Evolutionary conservation across 2,113 vertebrate species (phyloP).

Genomic region (Ictalurus punctatus): DNA sequence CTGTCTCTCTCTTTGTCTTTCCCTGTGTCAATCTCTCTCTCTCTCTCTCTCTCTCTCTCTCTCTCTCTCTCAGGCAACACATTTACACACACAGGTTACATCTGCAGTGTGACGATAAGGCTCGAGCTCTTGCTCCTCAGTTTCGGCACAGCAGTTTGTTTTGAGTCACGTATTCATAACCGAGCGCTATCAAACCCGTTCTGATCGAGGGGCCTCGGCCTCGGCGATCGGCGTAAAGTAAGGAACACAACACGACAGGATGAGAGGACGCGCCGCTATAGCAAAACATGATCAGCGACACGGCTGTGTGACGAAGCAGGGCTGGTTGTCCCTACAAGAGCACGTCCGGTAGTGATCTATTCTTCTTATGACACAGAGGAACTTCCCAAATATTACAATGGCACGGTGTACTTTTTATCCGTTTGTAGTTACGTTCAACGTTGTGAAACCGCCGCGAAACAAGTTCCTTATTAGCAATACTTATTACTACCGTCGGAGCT

Average conservation of each 20-base stretch:
- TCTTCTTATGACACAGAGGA: not conserved
- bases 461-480: no score
- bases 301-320: not conserved
- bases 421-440: not conserved
- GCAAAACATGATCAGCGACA: not conserved
- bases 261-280: not conserved
- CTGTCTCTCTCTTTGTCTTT: not conserved
- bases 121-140: not conserved
- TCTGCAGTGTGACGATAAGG: constrained; percentile 6
- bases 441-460: not conserved
- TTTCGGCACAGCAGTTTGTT: not conserved
- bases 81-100: not conserved
- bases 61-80: not conserved
- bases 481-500: no score
- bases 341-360: not conserved
- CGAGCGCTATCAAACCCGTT: not conserved
- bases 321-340: not conserved
- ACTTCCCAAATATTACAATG: not conserved
- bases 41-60: not conserved
- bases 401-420: not conserved
- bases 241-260: not conserved
- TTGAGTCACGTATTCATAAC: not conserved
- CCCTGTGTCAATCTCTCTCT: not conserved
- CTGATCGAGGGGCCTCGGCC: not conserved
- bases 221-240: no score